These are phyloP conservation scores for Ploceus nigricollis DNA, from an alignment of 2,113 vertebrate genomes.

Conservation along the genomic window DNA sequence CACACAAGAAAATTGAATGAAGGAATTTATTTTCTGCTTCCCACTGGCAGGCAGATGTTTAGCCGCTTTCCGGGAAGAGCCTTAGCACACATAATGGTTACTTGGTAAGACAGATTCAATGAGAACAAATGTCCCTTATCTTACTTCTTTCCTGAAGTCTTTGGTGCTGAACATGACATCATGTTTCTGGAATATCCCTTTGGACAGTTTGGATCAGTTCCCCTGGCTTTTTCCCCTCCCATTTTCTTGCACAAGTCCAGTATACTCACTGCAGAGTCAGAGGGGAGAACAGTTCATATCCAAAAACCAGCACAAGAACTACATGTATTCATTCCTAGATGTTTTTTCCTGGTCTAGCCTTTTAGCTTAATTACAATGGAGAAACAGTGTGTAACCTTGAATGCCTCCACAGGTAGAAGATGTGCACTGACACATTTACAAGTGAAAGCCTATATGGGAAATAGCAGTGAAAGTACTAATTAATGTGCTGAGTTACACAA, in stretches of 20 bases:
- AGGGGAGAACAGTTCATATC: neutral
- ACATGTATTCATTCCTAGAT: neutral
- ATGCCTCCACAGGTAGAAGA: neutral
- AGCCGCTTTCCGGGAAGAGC: neutral
- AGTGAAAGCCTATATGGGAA: neutral
- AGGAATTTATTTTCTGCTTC: neutral
- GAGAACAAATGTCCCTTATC: neutral
- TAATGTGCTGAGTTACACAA: neutral
- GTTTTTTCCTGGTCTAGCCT: neutral
- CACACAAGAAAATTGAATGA: neutral
- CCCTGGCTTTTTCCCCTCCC: neutral
- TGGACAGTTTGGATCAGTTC: neutral
- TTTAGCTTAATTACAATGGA: neutral
- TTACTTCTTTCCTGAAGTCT: neutral
- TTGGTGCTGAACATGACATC: neutral
- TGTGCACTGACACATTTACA: neutral
- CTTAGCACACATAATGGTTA: neutral
- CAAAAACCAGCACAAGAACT: neutral
- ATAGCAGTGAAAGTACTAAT: neutral
- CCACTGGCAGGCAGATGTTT: neutral
- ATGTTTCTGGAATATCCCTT: neutral
- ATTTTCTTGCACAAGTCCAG: neutral
- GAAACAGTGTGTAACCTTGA: neutral
- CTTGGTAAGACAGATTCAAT: neutral
- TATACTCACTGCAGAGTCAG: rapidly evolving